phyloP scores from a whole-genome alignment of 2,797 vertebrate species.

The Loriculus beryllinus region DNA sequence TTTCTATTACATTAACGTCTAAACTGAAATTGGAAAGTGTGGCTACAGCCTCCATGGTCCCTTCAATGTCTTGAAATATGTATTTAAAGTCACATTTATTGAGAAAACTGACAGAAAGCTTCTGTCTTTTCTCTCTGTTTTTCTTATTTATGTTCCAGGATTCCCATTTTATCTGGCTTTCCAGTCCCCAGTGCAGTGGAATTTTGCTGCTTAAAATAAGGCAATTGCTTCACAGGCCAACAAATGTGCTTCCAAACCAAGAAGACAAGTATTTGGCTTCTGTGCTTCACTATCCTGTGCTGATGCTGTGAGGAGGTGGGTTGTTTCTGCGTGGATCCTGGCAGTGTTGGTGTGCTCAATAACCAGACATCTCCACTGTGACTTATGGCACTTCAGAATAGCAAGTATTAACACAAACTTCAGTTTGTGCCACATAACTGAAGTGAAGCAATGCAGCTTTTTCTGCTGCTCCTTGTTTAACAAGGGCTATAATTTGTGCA shows the following conservation, averaged over 20 bases:
- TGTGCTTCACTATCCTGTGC: not conserved
- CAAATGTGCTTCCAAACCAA: not conserved
- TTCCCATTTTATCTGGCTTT: not conserved
- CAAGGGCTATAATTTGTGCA: not conserved
- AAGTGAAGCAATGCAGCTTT: accelerated
- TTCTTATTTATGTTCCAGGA: not conserved
- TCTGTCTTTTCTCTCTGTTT: not conserved
- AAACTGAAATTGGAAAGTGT: not conserved
- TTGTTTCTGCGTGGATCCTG: not conserved
- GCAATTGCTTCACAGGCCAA: not conserved
- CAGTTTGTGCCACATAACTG: not conserved
- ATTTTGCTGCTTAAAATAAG: not conserved
- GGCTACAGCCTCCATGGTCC: not conserved
- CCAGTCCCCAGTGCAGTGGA: accelerated
- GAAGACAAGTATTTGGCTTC: not conserved
- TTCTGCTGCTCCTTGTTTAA: not conserved
- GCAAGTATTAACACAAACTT: not conserved
- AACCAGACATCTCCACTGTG: not conserved
- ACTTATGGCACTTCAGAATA: not conserved
- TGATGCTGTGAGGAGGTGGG: not conserved
- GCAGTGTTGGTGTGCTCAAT: not conserved
- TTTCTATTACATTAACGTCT: not conserved
- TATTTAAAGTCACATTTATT: not conserved
- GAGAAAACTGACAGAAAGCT: not conserved
- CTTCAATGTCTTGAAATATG: not conserved